Evolutionary conservation across 2,888 invertebrate species (phyloP).

Genomic region (Mesochorus sp.): DNA sequence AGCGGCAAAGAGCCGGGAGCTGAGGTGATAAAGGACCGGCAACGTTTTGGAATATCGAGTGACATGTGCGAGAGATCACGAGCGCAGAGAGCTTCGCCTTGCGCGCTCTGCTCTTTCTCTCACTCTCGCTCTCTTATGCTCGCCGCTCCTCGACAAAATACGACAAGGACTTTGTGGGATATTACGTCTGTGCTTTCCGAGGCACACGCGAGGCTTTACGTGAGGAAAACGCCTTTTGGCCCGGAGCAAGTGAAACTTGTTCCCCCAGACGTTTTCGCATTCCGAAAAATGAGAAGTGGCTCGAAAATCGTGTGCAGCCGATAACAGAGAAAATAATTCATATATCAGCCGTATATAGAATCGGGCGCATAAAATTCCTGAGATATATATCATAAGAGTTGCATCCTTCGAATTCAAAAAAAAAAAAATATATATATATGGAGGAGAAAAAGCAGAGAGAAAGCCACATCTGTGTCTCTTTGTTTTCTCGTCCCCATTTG

Average conservation of each 20-base stretch:
- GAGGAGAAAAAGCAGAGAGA: no score
- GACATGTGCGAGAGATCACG: constrained; percentile 47
- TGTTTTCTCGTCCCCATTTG: constrained; percentile 41
- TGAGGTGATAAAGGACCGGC: constrained; percentile 47
- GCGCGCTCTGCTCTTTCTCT: background rate
- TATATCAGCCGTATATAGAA: no score
- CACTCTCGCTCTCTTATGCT: no score
- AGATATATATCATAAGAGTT: no score
- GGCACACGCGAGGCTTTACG: constrained; percentile 21
- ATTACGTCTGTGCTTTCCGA: constrained; percentile 23
- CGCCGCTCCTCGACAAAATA: constrained; percentile 16
- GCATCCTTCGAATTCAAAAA: no score
- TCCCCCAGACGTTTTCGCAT: background rate
- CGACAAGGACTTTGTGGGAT: constrained; percentile 54
- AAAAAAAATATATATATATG: no score
- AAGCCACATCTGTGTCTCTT: constrained; percentile 11
- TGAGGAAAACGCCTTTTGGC: constrained; percentile 45
- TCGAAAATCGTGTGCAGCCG: no score
- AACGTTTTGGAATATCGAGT: constrained; percentile 53
- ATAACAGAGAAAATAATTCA: no score
- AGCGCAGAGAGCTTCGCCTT: constrained; percentile 8
- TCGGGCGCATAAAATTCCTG: no score
- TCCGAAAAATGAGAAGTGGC: no score
- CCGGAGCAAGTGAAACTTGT: background rate
- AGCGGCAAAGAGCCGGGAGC: background rate